Percentiles rank a stretch among this genome's conserved stretches.
These are phyloP conservation scores for Hystrix brachyura DNA, from an alignment of 2,113 vertebrate species.

Conservation along the genomic window DNA sequence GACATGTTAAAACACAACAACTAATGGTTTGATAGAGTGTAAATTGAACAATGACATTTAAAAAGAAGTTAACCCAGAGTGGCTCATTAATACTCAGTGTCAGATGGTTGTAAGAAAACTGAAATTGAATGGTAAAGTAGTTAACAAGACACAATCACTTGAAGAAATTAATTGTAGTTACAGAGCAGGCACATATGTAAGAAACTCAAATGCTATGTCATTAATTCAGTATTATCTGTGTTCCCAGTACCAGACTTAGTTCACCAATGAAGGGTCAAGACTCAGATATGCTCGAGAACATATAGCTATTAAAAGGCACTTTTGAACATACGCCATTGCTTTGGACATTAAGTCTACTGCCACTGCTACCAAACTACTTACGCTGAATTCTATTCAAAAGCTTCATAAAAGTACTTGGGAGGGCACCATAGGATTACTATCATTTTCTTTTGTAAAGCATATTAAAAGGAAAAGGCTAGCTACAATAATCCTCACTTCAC, in stretches of 20 bases:
- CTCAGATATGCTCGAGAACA: not conserved
- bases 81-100: not conserved
- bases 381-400: constrained; percentile 18
- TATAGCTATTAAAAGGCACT: not conserved
- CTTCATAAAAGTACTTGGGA: not conserved
- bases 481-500: not conserved
- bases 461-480: not conserved
- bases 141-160: not conserved
- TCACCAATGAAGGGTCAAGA: not conserved
- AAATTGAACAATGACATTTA: not conserved
- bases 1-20: not conserved
- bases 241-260: not conserved
- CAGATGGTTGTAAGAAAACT: not conserved
- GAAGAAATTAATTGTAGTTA: not conserved
- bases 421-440: not conserved
- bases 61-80: not conserved
- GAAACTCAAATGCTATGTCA: not conserved
- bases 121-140: not conserved
- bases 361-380: not conserved
- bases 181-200: not conserved
- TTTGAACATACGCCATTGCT: not conserved
- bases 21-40: not conserved
- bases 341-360: not conserved
- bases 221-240: not conserved
- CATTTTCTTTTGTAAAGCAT: not conserved